phyloP scores from a whole-genome alignment of 2,797 vertebrate genomes.

The Luscinia megarhynchos region DNA sequence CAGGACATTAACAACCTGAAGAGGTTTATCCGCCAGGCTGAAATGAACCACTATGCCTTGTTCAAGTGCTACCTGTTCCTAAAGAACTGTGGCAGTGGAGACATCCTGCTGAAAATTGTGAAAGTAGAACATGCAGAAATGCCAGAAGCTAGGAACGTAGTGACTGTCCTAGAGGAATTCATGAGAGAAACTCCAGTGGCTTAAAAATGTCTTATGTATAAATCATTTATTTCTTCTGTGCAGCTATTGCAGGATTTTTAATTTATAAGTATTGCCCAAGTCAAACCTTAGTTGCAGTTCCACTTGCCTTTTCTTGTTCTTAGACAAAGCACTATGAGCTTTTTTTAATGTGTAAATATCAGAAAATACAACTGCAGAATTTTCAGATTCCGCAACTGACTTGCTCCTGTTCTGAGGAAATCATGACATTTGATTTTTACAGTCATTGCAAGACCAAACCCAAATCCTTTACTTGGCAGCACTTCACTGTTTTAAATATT shows the following conservation, averaged over 20 bases:
- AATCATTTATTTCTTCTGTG: constrained; percentile 5
- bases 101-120: constrained; percentile 91
- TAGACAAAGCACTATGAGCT: not conserved
- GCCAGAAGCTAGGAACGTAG: constrained; percentile 92
- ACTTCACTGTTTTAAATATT: not conserved
- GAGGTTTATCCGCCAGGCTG: constrained; percentile 94
- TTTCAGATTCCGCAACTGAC: not conserved
- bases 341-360: constrained; percentile 4
- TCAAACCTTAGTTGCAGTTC: constrained; percentile 3
- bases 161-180: constrained; percentile 93
- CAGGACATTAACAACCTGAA: constrained; percentile 99
- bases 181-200: constrained; percentile 80
- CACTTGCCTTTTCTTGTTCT: not conserved
- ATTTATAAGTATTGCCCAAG: constrained; percentile 23
- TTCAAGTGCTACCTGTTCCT: constrained; percentile 96
- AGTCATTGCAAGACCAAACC: not conserved
- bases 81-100: constrained; percentile 94
- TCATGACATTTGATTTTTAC: not conserved
- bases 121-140: constrained; percentile 91
- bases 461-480: not conserved
- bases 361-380: not conserved
- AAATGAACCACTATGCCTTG: constrained; percentile 96
- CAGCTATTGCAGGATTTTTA: constrained; percentile 2
- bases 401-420: not conserved
- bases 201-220: constrained; percentile 10